A percentile compares a stretch with the other conserved stretches of the same genome.
These are phyloP conservation scores for Danaus melanippus DNA, from an alignment of 1,140 invertebrate species.

Conservation along the genomic window DNA sequence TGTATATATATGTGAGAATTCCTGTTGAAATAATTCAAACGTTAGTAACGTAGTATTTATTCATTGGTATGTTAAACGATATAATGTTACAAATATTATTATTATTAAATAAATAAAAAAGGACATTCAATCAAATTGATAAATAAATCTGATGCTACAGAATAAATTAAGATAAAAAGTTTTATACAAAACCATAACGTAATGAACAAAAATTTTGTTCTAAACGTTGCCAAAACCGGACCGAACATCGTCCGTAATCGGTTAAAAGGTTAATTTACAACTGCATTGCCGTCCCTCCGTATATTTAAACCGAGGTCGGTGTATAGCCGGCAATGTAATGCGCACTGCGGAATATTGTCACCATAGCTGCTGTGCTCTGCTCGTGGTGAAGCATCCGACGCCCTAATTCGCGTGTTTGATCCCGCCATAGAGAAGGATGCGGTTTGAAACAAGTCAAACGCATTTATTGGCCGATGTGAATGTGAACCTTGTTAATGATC, in stretches of 20 bases:
- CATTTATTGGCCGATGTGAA: not conserved
- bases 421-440: slow-evolving; percentile 13
- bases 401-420: slow-evolving; percentile 20
- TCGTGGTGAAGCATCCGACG: slow-evolving; percentile 21
- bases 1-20: too few species aligned
- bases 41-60: too few species aligned
- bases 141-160: too few species aligned
- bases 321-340: slow-evolving; percentile 20
- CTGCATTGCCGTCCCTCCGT: slow-evolving; percentile 18
- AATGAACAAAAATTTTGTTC: not conserved
- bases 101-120: too few species aligned
- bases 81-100: too few species aligned
- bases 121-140: too few species aligned
- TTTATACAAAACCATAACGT: too few species aligned
- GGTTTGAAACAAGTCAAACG: slow-evolving; percentile 14
- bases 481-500: not conserved
- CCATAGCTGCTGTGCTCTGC: slow-evolving; percentile 15
- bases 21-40: too few species aligned
- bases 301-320: not conserved
- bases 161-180: too few species aligned
- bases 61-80: too few species aligned
- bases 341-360: slow-evolving; percentile 30
- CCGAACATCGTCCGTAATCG: slow-evolving; percentile 2
- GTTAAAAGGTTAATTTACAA: slow-evolving; percentile 19
- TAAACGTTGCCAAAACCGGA: slow-evolving; percentile 13